Conservation (phyloP, 2,113 vertebrate species). For the Rhea americana region DNA sequence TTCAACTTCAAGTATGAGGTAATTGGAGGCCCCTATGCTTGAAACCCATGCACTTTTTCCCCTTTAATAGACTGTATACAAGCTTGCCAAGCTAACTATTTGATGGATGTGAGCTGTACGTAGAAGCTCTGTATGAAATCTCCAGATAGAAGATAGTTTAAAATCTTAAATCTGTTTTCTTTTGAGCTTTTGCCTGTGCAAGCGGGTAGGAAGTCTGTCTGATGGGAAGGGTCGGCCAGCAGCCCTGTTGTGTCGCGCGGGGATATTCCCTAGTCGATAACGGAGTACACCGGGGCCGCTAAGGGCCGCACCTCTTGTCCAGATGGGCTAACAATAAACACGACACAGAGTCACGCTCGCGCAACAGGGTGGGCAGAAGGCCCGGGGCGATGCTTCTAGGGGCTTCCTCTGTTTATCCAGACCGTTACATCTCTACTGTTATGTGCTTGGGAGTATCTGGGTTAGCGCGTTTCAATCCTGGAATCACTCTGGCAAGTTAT, state of each 20-base stretch:
- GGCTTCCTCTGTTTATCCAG: slow-evolving; percentile 43
- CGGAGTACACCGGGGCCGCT: slow-evolving; percentile 37
- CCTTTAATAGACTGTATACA: slow-evolving; percentile 51
- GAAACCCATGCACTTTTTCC: slow-evolving; percentile 67
- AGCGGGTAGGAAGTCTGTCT: slow-evolving; percentile 8
- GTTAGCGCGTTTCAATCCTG: neutral
- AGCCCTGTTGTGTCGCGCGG: slow-evolving; percentile 39
- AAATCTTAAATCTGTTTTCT: slow-evolving; percentile 49
- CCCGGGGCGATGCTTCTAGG: slow-evolving; percentile 18
- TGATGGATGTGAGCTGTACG: neutral
- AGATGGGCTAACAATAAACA: slow-evolving; percentile 61
- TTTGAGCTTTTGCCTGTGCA: slow-evolving; percentile 45
- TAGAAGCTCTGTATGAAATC: slow-evolving; percentile 41
- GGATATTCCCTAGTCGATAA: slow-evolving; percentile 63
- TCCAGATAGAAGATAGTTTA: slow-evolving; percentile 36
- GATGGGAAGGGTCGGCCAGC: neutral
- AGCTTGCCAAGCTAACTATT: slow-evolving; percentile 20
- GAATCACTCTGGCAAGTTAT: neutral
- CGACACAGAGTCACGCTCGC: slow-evolving; percentile 9
- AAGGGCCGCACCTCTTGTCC: slow-evolving; percentile 58
- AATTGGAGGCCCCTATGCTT: slow-evolving; percentile 74
- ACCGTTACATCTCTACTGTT: neutral
- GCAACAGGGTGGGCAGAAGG: slow-evolving; percentile 10
- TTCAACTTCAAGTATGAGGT: slow-evolving; percentile 73
- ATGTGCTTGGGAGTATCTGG: neutral